These are phyloP conservation scores for Chaetophractus vellerosus DNA, from an alignment of 2,797 vertebrate genomes.

Conservation along the genomic window DNA sequence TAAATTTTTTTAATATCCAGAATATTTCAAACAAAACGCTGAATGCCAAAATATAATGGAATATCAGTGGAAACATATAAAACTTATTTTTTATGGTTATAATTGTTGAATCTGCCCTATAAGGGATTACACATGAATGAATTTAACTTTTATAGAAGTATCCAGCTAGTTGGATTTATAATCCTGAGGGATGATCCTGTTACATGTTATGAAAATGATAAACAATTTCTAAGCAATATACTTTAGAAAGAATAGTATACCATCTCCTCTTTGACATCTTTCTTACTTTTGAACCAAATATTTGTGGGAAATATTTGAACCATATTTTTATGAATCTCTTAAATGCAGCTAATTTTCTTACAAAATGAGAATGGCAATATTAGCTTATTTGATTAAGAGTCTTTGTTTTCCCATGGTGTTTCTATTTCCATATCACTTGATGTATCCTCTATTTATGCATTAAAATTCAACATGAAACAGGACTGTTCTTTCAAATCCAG, in stretches of 20 bases:
- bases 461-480: background rate
- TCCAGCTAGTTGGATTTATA: conserved; percentile 52
- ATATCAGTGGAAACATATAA: conserved; percentile 84
- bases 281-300: conserved; percentile 47
- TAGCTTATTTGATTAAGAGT: conserved; percentile 25
- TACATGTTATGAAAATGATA: conserved; percentile 60
- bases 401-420: background rate
- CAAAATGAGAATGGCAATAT: background rate
- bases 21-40: conserved; percentile 81
- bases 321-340: conserved; percentile 44
- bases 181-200: conserved; percentile 69
- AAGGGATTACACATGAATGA: conserved; percentile 84
- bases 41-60: conserved; percentile 80
- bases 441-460: background rate
- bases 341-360: conserved; percentile 51
- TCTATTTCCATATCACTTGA: background rate
- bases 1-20: conserved; percentile 85
- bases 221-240: conserved; percentile 14
- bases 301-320: background rate
- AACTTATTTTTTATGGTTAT: conserved; percentile 86
- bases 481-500: background rate
- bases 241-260: background rate
- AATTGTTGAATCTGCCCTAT: conserved; percentile 78
- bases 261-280: background rate
- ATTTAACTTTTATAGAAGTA: conserved; percentile 78